Conservation (phyloP, 2,113 vertebrate genomes). For the Epinephelus moara region DNA sequence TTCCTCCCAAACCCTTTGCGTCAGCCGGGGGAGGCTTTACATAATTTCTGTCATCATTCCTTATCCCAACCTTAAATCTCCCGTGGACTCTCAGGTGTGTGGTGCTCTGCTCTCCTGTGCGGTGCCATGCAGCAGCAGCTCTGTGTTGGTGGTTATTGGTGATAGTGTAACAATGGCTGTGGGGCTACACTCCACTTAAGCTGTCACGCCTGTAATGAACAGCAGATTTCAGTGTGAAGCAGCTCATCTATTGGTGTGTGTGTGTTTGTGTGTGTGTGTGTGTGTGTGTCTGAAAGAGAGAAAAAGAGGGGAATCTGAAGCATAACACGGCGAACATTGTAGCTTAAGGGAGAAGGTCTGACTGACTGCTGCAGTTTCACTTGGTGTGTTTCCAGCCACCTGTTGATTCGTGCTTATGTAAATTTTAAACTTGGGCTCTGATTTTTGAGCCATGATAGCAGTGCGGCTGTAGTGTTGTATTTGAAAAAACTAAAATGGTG, state of each 20-base stretch:
- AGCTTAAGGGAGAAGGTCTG: constrained; percentile 25
- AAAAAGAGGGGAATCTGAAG: constrained; percentile 17
- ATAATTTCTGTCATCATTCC: constrained; percentile 52
- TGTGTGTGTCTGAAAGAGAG: constrained; percentile 42
- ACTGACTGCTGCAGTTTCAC: constrained; percentile 25
- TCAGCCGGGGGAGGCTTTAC: constrained; percentile 40
- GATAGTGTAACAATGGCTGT: constrained; percentile 53
- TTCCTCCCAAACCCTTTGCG: constrained; percentile 14
- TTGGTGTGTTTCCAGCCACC: constrained; percentile 4
- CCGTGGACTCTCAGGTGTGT: constrained; percentile 25
- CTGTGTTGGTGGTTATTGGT: constrained; percentile 40
- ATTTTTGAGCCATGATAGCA: background rate
- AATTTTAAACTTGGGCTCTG: background rate
- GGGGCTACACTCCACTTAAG: constrained; percentile 64
- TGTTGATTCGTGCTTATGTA: background rate
- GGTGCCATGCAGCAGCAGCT: constrained; percentile 2
- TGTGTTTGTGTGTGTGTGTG: background rate
- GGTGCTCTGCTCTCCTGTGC: constrained; percentile 22
- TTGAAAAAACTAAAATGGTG: background rate
- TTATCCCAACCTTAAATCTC: constrained; percentile 43
- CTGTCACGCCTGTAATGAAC: constrained; percentile 66
- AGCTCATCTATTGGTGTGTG: constrained; percentile 39
- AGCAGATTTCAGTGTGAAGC: constrained; percentile 58
- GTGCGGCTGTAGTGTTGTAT: background rate
- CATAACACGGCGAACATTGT: constrained; percentile 8